phyloP scores from a whole-genome alignment of 1,140 invertebrate genomes.

The Musca domestica region DNA sequence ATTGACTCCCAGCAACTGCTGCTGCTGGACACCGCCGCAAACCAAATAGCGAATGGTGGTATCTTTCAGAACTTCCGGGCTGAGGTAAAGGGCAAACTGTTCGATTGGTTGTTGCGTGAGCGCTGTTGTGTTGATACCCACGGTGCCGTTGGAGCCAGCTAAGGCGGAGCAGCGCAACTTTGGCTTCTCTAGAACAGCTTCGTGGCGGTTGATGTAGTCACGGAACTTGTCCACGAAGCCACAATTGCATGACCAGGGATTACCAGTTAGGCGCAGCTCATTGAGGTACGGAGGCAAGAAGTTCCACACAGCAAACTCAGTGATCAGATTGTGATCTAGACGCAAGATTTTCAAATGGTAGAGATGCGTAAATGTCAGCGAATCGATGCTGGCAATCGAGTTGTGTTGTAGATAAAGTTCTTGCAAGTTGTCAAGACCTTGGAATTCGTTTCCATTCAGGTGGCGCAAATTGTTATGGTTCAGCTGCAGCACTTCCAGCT shows the following conservation, averaged over 20 bases:
- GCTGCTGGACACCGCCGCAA: slow-evolving; percentile 19
- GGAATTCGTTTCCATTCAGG: slow-evolving; percentile 81
- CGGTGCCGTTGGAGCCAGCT: slow-evolving; percentile 56
- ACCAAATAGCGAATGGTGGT: slow-evolving; percentile 11
- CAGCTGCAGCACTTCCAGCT: slow-evolving; percentile 77
- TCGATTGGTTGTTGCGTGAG: slow-evolving; percentile 7
- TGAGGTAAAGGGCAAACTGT: slow-evolving; percentile 22
- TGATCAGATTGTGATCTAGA: slow-evolving; percentile 76
- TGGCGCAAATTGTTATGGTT: slow-evolving; percentile 74
- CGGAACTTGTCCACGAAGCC: slow-evolving; percentile 76
- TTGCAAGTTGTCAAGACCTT: slow-evolving; percentile 69
- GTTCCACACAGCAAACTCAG: slow-evolving; percentile 71
- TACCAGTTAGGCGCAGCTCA: slow-evolving; percentile 70
- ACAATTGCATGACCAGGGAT: slow-evolving; percentile 88
- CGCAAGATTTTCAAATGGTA: slow-evolving; percentile 68
- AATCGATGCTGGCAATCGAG: slow-evolving; percentile 69
- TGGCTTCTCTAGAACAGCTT: slow-evolving; percentile 64
- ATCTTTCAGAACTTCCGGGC: slow-evolving; percentile 21
- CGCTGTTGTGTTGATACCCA: not conserved
- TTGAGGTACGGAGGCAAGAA: slow-evolving; percentile 66
- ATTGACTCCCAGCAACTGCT: slow-evolving; percentile 2
- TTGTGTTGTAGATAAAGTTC: slow-evolving; percentile 87
- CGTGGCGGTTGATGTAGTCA: slow-evolving; percentile 70
- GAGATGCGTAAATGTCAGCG: slow-evolving; percentile 74
- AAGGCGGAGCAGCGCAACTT: slow-evolving; percentile 53